A percentile compares a stretch with the other conserved stretches of the same genome.
These are phyloP conservation scores for Caenorhabditis inopinata DNA, from an alignment of 1,140 invertebrate species.

Conservation along the genomic window DNA sequence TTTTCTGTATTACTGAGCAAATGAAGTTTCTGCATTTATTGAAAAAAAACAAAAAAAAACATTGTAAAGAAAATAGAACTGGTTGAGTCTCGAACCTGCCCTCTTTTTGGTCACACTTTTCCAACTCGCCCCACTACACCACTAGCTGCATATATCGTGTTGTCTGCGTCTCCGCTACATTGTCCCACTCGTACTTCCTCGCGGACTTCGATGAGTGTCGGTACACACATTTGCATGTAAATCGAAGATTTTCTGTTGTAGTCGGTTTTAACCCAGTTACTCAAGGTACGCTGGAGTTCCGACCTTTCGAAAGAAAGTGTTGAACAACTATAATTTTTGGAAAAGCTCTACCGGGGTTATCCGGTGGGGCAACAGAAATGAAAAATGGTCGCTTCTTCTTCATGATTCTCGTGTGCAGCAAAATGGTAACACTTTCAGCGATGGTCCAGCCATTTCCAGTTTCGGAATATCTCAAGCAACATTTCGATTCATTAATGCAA, in stretches of 20 bases:
- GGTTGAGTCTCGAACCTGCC: no score
- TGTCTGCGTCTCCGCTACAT: neutral
- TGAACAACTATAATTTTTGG: constrained; percentile 17
- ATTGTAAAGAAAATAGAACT: no score
- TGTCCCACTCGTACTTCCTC: neutral
- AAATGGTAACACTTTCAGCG: no score
- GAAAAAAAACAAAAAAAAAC: no score
- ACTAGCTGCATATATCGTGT: neutral
- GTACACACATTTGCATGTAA: neutral
- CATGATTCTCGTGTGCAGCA: no score
- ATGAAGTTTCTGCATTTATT: no score
- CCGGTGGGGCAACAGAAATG: neutral
- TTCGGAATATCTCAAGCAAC: no score
- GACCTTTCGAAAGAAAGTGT: constrained; percentile 25
- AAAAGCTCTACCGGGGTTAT: constrained; percentile 20
- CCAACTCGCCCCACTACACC: neutral
- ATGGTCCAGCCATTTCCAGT: no score
- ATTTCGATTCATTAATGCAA: no score
- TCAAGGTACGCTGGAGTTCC: constrained; percentile 31
- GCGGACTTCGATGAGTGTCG: neutral
- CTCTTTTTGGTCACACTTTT: no score
- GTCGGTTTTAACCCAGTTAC: constrained; percentile 32
- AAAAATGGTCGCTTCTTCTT: no score
- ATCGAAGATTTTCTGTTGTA: neutral
- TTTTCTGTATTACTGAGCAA: no score